These are phyloP conservation scores for Pterophyllum scalare DNA, from an alignment of 2,113 vertebrate genomes.

Conservation along the genomic window DNA sequence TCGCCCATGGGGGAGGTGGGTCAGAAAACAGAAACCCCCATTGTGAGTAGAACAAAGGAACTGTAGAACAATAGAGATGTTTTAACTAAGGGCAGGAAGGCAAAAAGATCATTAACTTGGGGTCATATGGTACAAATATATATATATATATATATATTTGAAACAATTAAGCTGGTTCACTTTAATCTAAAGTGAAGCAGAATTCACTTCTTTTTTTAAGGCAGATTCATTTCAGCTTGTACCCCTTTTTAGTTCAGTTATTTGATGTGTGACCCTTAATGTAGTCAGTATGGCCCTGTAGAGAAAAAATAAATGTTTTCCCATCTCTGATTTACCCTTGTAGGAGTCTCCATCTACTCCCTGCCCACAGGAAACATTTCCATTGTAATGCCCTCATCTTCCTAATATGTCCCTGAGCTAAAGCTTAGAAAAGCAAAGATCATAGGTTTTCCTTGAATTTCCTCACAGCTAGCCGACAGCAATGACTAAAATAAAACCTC, in stretches of 20 bases:
- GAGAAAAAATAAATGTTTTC: not conserved
- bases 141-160: too few relatives aligned
- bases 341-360: not conserved
- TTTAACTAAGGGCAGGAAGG: not conserved
- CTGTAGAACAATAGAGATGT: not conserved
- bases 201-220: not conserved
- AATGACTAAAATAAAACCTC: not conserved
- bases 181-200: not conserved
- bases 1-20: not conserved
- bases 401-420: not conserved
- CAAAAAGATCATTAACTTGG: not conserved
- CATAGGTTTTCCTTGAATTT: not conserved
- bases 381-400: not conserved
- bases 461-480: not conserved
- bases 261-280: not conserved
- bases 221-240: not conserved
- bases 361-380: not conserved
- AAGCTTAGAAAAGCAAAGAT: not conserved
- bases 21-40: not conserved
- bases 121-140: too few relatives aligned
- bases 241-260: not conserved
- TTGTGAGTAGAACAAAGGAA: not conserved
- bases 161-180: too few relatives aligned
- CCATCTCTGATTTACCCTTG: not conserved
- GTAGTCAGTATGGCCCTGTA: not conserved